Percentiles rank a stretch among this genome's conserved stretches.
These are phyloP conservation scores for Podarcis siculus DNA, from an alignment of 2,797 vertebrate genomes.

Conservation along the genomic window DNA sequence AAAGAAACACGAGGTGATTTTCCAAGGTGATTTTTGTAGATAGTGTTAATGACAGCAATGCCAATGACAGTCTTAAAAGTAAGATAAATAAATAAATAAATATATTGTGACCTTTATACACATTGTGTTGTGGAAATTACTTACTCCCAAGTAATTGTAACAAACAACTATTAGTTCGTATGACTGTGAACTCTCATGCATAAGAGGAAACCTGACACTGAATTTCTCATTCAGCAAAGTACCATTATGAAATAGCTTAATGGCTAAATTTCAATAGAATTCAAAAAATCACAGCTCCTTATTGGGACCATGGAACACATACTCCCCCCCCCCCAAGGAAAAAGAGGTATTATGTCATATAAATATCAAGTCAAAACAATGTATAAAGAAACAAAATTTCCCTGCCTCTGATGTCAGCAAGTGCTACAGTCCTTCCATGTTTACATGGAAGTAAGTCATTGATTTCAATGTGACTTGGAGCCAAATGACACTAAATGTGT, in stretches of 20 bases:
- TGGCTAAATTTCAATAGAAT: conserved; percentile 46
- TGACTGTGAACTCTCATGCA: too few relatives aligned
- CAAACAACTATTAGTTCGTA: neutral
- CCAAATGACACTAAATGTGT: too few relatives aligned
- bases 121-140: neutral
- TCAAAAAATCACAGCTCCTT: conserved; percentile 33
- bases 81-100: neutral
- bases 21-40: neutral
- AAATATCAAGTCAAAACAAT: conserved; percentile 47
- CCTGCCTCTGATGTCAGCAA: conserved; percentile 3
- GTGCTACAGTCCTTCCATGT: neutral
- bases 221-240: neutral
- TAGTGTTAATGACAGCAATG: neutral
- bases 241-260: neutral
- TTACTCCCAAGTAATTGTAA: neutral
- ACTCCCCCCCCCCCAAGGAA: conserved; percentile 22
- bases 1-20: neutral
- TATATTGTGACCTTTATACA: neutral
- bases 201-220: neutral
- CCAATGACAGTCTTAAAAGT: neutral
- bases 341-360: neutral
- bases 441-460: neutral
- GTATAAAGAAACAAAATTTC: neutral
- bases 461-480: neutral
- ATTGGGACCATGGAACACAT: neutral